Evolutionary conservation across 2,888 invertebrate species (phyloP), one percentile per base, ranked within the genome.

Genomic region (Aphelenchoides bicaudatus): DNA sequence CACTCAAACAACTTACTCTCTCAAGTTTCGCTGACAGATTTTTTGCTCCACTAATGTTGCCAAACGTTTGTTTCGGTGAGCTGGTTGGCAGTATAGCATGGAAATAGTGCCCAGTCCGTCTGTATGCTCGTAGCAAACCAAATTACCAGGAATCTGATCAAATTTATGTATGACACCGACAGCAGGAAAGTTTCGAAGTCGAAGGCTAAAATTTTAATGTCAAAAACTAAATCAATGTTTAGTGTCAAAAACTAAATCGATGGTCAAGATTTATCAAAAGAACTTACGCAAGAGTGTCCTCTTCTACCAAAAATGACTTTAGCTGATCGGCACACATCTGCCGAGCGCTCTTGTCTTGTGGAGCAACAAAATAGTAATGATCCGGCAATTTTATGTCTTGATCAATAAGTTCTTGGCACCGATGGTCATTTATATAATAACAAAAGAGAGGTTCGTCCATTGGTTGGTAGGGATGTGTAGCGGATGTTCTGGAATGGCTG

Each of bases 11-110:
- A n/a, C 50, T 56, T 23, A 56, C 56, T 56, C 39, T 28, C 53
- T 55, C n/a, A 51, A 21, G 39, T 51, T 27, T 28, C 13, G 10
- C 23, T 52, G 37, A 38, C 39, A 56, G 21, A 56, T 2, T 21
- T 38, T 58, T 46, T 39, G 19, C 29, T 51, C 52, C 16, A 51
- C 52, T 4, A 39, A 37, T 21, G 46, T 34, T 13, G 37, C 52
- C 19, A 51, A 34, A 3, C 52, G 38, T 49, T 51, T 6, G 8
- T n/a, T n/a, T 2, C 52, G 52, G 39, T 51, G 52, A 1, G 16
- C 43, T 8, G 6, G 6, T 25, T 43, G 43, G 23, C 43, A 43
- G 43, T 43, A 43, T 19, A 43, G 43, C 6, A 43, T 10, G 21
- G 43, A 43, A n/a, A 43, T 43, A 8, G n/a, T n/a, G 10, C 43